phyloP scores from a whole-genome alignment of 2,797 vertebrate species.

The Phataginus tricuspis region DNA sequence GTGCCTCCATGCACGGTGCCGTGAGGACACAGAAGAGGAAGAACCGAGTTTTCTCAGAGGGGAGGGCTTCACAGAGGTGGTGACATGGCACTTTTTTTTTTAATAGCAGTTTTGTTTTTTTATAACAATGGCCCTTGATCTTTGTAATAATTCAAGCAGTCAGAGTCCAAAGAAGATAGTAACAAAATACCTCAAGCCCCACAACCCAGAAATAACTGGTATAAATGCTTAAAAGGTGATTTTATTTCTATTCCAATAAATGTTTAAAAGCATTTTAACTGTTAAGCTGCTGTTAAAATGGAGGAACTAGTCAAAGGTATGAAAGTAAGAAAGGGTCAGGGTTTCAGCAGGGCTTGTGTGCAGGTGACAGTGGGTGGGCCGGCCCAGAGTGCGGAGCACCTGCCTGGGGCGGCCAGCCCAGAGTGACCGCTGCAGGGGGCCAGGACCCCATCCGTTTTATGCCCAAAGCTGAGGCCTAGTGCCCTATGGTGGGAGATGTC shows the following conservation, averaged over 20 bases:
- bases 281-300: not conserved
- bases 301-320: not conserved
- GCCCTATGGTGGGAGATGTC: rapidly evolving
- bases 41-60: not conserved
- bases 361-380: not conserved
- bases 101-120: not conserved
- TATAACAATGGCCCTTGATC: not conserved
- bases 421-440: no score
- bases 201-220: not conserved
- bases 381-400: no score
- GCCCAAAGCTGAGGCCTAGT: not conserved
- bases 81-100: not conserved
- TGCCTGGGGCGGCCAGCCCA: rapidly evolving
- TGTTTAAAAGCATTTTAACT: no score
- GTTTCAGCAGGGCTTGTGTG: no score
- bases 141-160: not conserved
- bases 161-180: not conserved
- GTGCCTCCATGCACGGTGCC: rapidly evolving
- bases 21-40: not conserved
- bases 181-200: not conserved
- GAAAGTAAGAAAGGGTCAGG: not conserved
- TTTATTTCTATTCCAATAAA: not conserved
- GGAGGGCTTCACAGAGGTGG: not conserved
- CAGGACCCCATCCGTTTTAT: not conserved
- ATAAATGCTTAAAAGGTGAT: not conserved